Conservation (phyloP, 30 jellyfish, hydroid and myxozoan genomes). For the Chrysaora quinquecirrha region DNA sequence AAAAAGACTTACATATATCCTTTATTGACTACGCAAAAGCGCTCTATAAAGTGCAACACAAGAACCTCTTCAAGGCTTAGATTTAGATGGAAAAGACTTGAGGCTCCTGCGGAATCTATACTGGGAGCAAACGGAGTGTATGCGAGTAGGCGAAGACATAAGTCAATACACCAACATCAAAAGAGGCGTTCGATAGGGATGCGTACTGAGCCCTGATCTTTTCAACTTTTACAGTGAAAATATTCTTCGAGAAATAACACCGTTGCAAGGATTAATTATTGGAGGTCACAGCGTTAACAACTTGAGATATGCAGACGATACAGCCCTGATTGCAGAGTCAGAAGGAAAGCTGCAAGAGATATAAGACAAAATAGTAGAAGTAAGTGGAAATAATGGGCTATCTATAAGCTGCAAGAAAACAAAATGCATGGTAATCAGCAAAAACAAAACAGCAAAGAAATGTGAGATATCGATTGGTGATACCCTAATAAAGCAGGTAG, state of each 20-base stretch:
- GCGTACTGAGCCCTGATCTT: slow-evolving; percentile 39
- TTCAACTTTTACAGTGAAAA: no score
- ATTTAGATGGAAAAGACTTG: slow-evolving; percentile 35
- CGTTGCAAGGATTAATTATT: slow-evolving; percentile 8
- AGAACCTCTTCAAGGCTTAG: slow-evolving; percentile 26
- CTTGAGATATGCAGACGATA: slow-evolving; percentile 40
- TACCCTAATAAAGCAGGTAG: background rate
- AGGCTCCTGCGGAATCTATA: slow-evolving; percentile 28
- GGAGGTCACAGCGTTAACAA: slow-evolving; percentile 14
- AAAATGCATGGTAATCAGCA: no score
- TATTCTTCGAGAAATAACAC: slow-evolving; percentile 26
- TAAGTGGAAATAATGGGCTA: slow-evolving; percentile 16
- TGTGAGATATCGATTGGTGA: background rate
- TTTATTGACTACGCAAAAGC: slow-evolving; percentile 56
- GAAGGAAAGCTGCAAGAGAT: slow-evolving; percentile 28
- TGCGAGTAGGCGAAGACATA: slow-evolving; percentile 15
- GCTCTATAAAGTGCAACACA: slow-evolving; percentile 35
- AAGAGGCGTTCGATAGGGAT: slow-evolving; percentile 58
- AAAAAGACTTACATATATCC: slow-evolving; percentile 11
- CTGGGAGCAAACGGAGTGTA: slow-evolving; percentile 50
- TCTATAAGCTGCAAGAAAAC: no score
- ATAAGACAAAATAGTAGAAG: no score
- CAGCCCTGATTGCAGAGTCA: slow-evolving; percentile 28
- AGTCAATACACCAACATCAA: slow-evolving; percentile 26
- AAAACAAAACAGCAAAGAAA: no score